phyloP scores from a whole-genome alignment of 2,113 vertebrate genomes.

The Crotalus helleri region DNA sequence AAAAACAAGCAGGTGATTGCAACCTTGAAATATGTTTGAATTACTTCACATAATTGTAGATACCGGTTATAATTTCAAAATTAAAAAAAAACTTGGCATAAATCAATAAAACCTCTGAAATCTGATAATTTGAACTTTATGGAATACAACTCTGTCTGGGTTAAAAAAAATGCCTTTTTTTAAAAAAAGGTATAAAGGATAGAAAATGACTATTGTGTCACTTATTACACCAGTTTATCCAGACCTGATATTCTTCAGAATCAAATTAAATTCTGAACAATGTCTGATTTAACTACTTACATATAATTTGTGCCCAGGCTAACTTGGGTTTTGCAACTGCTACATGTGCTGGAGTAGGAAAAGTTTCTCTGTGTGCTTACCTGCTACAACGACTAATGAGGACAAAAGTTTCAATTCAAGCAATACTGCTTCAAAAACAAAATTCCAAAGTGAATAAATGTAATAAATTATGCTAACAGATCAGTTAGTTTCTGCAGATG shows the following conservation, averaged over 20 bases:
- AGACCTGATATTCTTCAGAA: not conserved
- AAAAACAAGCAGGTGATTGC: not conserved
- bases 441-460: not conserved
- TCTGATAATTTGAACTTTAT: not conserved
- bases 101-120: not conserved
- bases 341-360: not conserved
- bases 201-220: not conserved
- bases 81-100: not conserved
- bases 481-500: not conserved
- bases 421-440: not conserved
- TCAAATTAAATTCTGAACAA: not conserved
- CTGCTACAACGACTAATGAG: not conserved
- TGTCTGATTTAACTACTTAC: not conserved
- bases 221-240: not conserved
- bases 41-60: not conserved
- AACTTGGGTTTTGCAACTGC: not conserved
- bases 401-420: not conserved
- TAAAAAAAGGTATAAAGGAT: not conserved
- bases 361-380: not conserved
- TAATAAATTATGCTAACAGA: not conserved
- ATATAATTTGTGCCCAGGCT: not conserved
- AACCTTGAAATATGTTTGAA: not conserved
- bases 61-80: not conserved
- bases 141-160: not conserved
- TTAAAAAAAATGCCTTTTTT: not conserved